These are phyloP conservation scores for Drosophila flavopinicola DNA, from an alignment of 2,888 invertebrate species.

Conservation along the genomic window DNA sequence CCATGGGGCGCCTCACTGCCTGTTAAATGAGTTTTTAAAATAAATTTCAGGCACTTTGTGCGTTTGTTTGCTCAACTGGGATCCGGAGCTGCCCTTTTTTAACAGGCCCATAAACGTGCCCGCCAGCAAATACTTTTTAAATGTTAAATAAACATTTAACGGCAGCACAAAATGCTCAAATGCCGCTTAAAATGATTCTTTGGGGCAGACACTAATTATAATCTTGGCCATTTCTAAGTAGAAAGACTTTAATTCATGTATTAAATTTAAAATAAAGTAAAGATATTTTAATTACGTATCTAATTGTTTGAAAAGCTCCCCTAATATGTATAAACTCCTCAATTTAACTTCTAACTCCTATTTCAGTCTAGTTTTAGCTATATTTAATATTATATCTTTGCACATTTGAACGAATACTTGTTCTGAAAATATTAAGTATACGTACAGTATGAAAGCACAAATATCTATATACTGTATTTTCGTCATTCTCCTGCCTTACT, in stretches of 20 bases:
- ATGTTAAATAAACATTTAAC: conserved; percentile 79
- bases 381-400: too few species aligned
- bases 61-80: conserved; percentile 57
- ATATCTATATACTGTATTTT: background rate
- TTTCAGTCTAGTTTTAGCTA: too few species aligned
- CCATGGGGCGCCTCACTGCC: conserved; percentile 35
- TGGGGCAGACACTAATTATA: conserved; percentile 37
- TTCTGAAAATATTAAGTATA: too few species aligned
- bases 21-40: conserved; percentile 80
- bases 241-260: background rate
- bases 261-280: background rate
- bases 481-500: background rate
- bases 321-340: too few species aligned
- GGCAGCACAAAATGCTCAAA: conserved; percentile 63
- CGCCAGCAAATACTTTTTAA: conserved; percentile 72
- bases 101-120: conserved; percentile 73
- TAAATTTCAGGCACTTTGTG: conserved; percentile 71
- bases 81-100: conserved; percentile 66
- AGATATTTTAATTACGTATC: background rate
- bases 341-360: too few species aligned
- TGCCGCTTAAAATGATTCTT: conserved; percentile 62
- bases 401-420: too few species aligned
- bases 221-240: conserved; percentile 27
- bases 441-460: too few species aligned
- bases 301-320: too few species aligned